Evolutionary conservation across 2,797 vertebrate species (phyloP).

Genomic region (Centropyge bicolor): DNA sequence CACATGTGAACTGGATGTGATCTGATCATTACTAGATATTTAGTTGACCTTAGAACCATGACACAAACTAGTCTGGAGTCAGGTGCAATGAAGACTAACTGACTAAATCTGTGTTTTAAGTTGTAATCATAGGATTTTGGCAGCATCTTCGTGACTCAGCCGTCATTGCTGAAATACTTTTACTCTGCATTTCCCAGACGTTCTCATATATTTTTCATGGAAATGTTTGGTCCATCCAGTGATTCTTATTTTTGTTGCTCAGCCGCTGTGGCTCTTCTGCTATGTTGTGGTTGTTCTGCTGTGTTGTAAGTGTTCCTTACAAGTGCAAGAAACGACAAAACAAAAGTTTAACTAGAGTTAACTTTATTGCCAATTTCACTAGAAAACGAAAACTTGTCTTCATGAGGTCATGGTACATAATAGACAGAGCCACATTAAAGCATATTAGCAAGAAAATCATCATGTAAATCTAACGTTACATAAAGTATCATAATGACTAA

Average conservation of each 20-base stretch:
- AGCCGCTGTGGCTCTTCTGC: too few species aligned
- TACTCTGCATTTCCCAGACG: not conserved
- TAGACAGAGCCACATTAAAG: not conserved
- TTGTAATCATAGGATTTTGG: not conserved
- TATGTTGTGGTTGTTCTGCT: not conserved
- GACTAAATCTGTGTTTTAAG: not conserved
- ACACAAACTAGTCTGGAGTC: not conserved
- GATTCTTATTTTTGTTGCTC: not conserved
- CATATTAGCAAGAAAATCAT: not conserved
- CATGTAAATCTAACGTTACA: not conserved
- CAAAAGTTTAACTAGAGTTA: too few species aligned
- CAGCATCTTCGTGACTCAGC: not conserved
- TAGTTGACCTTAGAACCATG: not conserved
- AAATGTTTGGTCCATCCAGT: accelerated
- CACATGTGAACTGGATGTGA: constrained; percentile 45
- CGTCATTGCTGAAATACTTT: not conserved
- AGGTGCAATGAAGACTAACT: not conserved
- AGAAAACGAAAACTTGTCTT: not conserved
- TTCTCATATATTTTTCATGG: not conserved
- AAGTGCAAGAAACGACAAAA: too few species aligned
- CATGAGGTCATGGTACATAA: not conserved
- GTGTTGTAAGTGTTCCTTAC: not conserved
- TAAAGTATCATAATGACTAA: not conserved
- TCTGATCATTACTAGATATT: not conserved
- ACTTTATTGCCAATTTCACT: too few species aligned